Conservation (phyloP, 2,113 vertebrate genomes). For the Sceloporus tristichus region DNA sequence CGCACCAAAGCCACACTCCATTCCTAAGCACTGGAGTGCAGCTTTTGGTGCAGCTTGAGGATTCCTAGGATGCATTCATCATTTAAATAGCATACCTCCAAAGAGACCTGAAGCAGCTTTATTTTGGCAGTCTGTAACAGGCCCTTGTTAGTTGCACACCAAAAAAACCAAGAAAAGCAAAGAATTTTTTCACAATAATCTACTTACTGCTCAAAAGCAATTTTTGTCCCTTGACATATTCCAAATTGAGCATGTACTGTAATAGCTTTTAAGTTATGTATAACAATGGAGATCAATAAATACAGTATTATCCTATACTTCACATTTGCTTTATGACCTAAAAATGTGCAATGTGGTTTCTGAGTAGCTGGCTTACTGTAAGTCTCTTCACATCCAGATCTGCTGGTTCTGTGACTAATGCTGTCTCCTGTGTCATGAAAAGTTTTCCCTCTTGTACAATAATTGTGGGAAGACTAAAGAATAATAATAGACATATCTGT, state of each 20-base stretch:
- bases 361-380: constrained; percentile 70
- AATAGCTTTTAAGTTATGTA: constrained; percentile 60
- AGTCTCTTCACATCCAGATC: constrained; percentile 56
- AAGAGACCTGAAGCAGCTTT: too few relatives aligned
- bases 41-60: too few relatives aligned
- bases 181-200: constrained; percentile 53
- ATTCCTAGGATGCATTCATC: too few relatives aligned
- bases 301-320: constrained; percentile 61
- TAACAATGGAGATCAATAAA: constrained; percentile 59
- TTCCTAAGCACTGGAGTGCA: too few relatives aligned
- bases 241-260: constrained; percentile 48
- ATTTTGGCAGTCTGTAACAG: too few relatives aligned
- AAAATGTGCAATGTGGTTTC: constrained; percentile 72
- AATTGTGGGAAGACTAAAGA: constrained; percentile 49
- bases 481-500: background rate
- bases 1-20: too few relatives aligned
- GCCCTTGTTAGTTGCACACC: background rate
- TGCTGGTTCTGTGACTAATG: constrained; percentile 70
- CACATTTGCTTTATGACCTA: constrained; percentile 66
- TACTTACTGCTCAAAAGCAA: constrained; percentile 30
- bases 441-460: constrained; percentile 64
- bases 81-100: too few relatives aligned
- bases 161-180: background rate
- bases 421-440: constrained; percentile 40
- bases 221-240: constrained; percentile 59